phyloP scores from a whole-genome alignment of 1,140 invertebrate species.

The Cylas formicarius region DNA sequence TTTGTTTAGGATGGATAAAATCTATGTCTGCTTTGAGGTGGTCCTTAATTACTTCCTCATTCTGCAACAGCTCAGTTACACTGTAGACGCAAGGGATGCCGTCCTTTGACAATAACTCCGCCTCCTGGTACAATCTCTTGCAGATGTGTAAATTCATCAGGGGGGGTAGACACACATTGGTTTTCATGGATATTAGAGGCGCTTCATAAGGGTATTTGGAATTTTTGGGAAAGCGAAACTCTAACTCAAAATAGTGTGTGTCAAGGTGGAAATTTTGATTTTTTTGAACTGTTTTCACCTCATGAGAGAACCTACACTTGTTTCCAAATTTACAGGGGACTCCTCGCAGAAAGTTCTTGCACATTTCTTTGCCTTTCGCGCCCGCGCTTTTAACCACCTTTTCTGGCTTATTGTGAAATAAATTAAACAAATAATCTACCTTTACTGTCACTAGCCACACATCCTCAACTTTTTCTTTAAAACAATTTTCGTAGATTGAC shows the following conservation, averaged over 20 bases:
- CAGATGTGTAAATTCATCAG: slow-evolving; percentile 56
- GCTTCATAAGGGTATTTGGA: slow-evolving; percentile 64
- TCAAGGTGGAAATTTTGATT: slow-evolving; percentile 33
- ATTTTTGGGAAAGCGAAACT: slow-evolving; percentile 63
- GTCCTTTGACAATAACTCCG: slow-evolving; percentile 51
- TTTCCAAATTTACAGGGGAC: slow-evolving; percentile 58
- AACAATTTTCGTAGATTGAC: slow-evolving; percentile 64
- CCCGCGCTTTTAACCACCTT: slow-evolving; percentile 29
- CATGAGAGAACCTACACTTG: slow-evolving; percentile 67
- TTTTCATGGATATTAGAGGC: slow-evolving; percentile 60
- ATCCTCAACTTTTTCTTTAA: slow-evolving; percentile 57
- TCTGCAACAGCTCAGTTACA: slow-evolving; percentile 60
- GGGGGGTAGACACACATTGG: slow-evolving; percentile 50
- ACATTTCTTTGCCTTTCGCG: slow-evolving; percentile 54
- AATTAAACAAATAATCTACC: slow-evolving; percentile 58
- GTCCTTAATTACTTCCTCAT: slow-evolving; percentile 57
- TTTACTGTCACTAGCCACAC: slow-evolving; percentile 61
- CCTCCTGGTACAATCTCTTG: slow-evolving; percentile 56
- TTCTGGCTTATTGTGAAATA: slow-evolving; percentile 48
- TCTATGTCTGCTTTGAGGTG: slow-evolving; percentile 49
- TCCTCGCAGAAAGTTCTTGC: slow-evolving; percentile 59
- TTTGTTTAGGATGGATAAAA: slow-evolving; percentile 46
- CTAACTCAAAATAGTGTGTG: slow-evolving; percentile 52
- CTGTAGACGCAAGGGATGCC: slow-evolving; percentile 62
- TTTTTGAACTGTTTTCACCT: slow-evolving; percentile 44